Evolutionary conservation across 1,140 invertebrate species (phyloP).

Genomic region (Himalopsyche phryganea): DNA sequence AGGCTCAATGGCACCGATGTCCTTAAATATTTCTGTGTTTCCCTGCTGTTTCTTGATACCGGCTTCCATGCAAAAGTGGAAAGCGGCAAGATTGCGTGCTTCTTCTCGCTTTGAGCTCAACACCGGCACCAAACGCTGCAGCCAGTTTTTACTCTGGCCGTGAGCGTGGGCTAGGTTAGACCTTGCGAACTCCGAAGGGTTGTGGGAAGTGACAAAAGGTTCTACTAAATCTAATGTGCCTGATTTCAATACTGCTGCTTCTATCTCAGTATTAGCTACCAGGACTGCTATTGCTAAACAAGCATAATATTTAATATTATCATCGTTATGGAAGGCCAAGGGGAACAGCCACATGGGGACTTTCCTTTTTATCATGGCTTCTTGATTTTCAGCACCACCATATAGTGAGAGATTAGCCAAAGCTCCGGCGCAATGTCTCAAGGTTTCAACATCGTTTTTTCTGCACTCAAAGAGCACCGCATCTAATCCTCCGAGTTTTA

Average conservation of each 20-base stretch:
- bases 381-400: slow-evolving; percentile 94
- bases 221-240: slow-evolving; percentile 94
- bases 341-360: slow-evolving; percentile 98
- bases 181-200: slow-evolving; percentile 92
- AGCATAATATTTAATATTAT: slow-evolving; percentile 97
- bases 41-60: slow-evolving; percentile 96
- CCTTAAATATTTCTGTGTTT: slow-evolving; percentile 89
- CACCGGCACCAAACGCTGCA: slow-evolving; percentile 90
- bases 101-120: slow-evolving; percentile 93
- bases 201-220: slow-evolving; percentile 91
- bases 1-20: slow-evolving; percentile 93
- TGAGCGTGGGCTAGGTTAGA: slow-evolving; percentile 90
- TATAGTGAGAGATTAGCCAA: slow-evolving; percentile 95
- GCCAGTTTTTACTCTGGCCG: slow-evolving; percentile 95
- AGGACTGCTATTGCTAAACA: slow-evolving; percentile 95
- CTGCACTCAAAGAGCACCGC: slow-evolving; percentile 93
- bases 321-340: slow-evolving; percentile 92
- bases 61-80: slow-evolving; percentile 99
- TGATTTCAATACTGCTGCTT: slow-evolving; percentile 91
- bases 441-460: slow-evolving; percentile 86
- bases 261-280: slow-evolving; percentile 97
- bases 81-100: slow-evolving; percentile 93
- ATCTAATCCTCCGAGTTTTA: slow-evolving; percentile 81
- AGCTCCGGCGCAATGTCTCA: slow-evolving; percentile 93
- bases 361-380: slow-evolving; percentile 94